Percentiles rank a stretch among this genome's conserved stretches.
phyloP scores from a whole-genome alignment of 2,888 invertebrate species.

The Rhingia campestris region DNA sequence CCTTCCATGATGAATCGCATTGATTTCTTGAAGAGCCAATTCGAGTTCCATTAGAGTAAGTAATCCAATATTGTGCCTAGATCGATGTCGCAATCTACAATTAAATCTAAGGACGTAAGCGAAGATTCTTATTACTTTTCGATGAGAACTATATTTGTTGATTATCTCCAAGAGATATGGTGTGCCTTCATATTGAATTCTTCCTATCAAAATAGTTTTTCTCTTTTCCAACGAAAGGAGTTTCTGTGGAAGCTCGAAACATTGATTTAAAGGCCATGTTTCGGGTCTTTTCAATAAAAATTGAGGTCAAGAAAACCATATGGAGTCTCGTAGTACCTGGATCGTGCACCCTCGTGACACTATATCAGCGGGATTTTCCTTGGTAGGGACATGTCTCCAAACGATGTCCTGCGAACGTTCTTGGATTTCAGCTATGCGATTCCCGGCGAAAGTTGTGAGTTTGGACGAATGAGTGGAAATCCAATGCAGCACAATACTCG shows the following conservation, averaged over 20 bases:
- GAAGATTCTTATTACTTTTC: not conserved
- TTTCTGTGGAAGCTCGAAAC: too few relatives aligned
- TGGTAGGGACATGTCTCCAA: too few relatives aligned
- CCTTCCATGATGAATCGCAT: not conserved
- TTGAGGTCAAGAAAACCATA: not conserved
- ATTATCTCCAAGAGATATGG: too few relatives aligned
- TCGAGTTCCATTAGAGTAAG: not conserved
- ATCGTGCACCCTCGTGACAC: conserved; percentile 5
- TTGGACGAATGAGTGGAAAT: conserved; percentile 54
- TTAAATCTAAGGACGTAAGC: too few relatives aligned
- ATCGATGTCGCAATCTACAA: too few relatives aligned
- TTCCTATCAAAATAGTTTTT: too few relatives aligned
- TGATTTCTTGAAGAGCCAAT: too few relatives aligned
- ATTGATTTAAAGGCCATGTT: conserved; percentile 2
- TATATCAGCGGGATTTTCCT: too few relatives aligned
- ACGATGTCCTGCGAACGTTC: too few relatives aligned
- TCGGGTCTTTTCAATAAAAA: not conserved
- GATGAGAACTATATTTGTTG: too few relatives aligned
- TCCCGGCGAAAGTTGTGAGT: conserved; percentile 61
- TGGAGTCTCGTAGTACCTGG: not conserved
- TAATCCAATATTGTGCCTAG: not conserved
- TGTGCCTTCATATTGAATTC: too few relatives aligned
- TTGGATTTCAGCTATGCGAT: conserved; percentile 57
- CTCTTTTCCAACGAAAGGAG: too few relatives aligned
- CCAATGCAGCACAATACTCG: conserved; percentile 61